Conservation (phyloP, 2,797 vertebrate species). For the Sciaenops ocellatus region DNA sequence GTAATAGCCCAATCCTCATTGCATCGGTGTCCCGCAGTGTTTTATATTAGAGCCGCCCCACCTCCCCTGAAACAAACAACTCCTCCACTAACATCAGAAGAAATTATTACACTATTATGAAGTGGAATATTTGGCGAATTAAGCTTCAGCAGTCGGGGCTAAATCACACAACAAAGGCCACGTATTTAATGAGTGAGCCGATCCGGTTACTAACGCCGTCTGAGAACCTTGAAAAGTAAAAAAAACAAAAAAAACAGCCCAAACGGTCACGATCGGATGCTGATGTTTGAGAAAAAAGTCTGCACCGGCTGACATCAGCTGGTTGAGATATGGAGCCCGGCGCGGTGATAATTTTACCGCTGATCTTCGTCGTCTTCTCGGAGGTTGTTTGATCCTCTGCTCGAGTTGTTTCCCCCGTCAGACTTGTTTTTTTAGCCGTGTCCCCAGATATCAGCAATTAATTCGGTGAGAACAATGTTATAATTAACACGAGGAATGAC, state of each 20-base stretch:
- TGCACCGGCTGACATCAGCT: background rate
- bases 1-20: background rate
- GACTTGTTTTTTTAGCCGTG: background rate
- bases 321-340: slow-evolving; percentile 8
- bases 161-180: slow-evolving; percentile 16
- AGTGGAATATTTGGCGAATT: slow-evolving; percentile 36
- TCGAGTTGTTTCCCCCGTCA: background rate
- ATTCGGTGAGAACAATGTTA: background rate
- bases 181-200: slow-evolving; percentile 28
- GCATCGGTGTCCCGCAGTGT: background rate
- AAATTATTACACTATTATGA: slow-evolving; percentile 39
- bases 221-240: slow-evolving; percentile 13
- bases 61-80: slow-evolving; percentile 2
- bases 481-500: background rate
- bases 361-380: background rate
- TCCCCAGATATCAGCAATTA: background rate
- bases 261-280: slow-evolving; percentile 41
- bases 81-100: slow-evolving; percentile 20
- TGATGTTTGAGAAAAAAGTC: slow-evolving; percentile 12
- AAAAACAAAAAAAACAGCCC: slow-evolving; percentile 33
- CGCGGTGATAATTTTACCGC: background rate
- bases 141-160: background rate
- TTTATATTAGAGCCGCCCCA: background rate
- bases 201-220: slow-evolving; percentile 31
- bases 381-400: background rate